These are phyloP conservation scores for Nemopilema nomurai DNA, from an alignment of 30 jellyfish, hydroid and myxozoan species.

Conservation along the genomic window DNA sequence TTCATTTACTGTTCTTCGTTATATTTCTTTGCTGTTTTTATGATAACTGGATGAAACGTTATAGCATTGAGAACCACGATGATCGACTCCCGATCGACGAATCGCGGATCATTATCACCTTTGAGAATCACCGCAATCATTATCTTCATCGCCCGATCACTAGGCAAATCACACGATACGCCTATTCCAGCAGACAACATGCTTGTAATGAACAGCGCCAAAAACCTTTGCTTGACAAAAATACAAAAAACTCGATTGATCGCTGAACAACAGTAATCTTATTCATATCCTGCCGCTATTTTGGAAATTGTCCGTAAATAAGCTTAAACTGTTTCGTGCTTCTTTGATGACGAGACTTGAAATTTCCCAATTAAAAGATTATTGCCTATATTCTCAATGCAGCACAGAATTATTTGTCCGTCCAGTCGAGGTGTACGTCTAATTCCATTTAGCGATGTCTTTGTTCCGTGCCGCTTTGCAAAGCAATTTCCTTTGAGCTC, in stretches of 20 bases:
- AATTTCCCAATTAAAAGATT: conserved; percentile 1
- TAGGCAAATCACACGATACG: too few relatives aligned
- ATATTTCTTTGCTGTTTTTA: not conserved
- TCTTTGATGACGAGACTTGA: not conserved
- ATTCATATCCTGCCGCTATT: not conserved
- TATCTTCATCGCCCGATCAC: too few relatives aligned
- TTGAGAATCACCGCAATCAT: too few relatives aligned
- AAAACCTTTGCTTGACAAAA: too few relatives aligned
- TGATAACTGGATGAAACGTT: too few relatives aligned
- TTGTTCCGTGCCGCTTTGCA: not conserved
- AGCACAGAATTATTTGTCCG: not conserved
- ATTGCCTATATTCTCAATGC: not conserved
- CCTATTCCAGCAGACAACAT: too few relatives aligned
- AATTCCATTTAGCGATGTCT: not conserved
- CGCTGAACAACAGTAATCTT: not conserved
- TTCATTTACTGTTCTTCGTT: not conserved
- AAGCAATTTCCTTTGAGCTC: not conserved
- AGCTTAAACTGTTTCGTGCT: not conserved
- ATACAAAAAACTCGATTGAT: not conserved
- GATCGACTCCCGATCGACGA: too few relatives aligned
- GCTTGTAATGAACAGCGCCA: too few relatives aligned
- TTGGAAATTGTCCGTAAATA: not conserved
- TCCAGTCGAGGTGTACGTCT: not conserved
- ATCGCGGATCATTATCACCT: too few relatives aligned
- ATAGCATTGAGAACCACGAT: too few relatives aligned